phyloP scores from a whole-genome alignment of 37 sponge, comb jelly and placozoan species.

The Chondrosia reniformis region DNA sequence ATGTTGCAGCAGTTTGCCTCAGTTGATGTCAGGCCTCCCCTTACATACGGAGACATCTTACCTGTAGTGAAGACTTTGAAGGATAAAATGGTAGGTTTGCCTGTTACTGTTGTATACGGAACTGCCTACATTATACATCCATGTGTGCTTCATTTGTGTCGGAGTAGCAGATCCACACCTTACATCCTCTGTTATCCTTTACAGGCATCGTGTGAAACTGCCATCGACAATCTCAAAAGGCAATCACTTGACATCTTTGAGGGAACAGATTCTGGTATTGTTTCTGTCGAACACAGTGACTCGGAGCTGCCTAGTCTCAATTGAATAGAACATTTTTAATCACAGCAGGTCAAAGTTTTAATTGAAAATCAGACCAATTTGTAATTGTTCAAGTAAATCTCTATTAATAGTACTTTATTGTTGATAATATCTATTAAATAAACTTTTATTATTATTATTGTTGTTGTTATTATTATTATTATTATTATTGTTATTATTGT shows the following conservation, averaged over 20 bases:
- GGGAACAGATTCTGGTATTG: conserved; percentile 4
- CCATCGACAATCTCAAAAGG: not conserved
- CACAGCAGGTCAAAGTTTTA: too few relatives aligned
- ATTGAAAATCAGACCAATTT: too few relatives aligned
- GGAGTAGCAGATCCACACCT: not conserved
- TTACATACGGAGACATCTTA: not conserved
- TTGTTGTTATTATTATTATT: too few relatives aligned
- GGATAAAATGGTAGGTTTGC: not conserved
- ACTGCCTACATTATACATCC: not conserved
- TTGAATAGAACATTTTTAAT: too few relatives aligned
- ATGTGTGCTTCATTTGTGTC: not conserved
- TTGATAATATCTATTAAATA: too few relatives aligned
- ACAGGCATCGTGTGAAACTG: not conserved
- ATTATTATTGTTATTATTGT: too few relatives aligned
- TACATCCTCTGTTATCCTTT: not conserved
- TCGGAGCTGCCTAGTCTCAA: not conserved
- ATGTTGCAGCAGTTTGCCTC: conserved; percentile 12
- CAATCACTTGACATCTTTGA: not conserved
- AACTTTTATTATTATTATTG: too few relatives aligned
- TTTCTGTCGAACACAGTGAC: conserved; percentile 24
- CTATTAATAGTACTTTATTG: too few relatives aligned
- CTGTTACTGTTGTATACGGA: not conserved
- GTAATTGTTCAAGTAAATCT: too few relatives aligned
- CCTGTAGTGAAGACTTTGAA: not conserved
- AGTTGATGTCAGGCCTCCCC: not conserved